Evolutionary conservation across 2,888 invertebrate species (phyloP).

Genomic region (Ernsta delagoae): DNA sequence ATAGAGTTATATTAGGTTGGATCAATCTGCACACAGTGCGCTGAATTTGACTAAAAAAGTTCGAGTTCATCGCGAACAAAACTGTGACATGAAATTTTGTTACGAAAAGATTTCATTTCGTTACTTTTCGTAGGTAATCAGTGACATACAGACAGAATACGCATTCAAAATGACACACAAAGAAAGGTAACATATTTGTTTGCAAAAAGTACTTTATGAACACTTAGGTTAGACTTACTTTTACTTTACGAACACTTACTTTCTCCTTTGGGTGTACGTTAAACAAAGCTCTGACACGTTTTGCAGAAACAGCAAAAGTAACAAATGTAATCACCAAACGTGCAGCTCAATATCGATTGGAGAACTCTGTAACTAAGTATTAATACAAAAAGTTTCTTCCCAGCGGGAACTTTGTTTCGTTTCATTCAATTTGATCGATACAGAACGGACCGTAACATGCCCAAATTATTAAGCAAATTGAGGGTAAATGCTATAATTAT

Average conservation of each 20-base stretch:
- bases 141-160: neutral
- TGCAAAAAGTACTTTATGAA: too few species aligned
- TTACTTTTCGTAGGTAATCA: too few species aligned
- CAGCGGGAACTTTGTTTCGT: conserved; percentile 6
- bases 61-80: too few species aligned
- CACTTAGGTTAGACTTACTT: too few species aligned
- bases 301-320: conserved; percentile 9
- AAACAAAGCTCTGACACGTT: conserved; percentile 9
- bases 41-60: too few species aligned
- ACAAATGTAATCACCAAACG: conserved; percentile 2
- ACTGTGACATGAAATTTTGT: too few species aligned
- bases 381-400: conserved; percentile 33
- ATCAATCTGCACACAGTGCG: too few species aligned
- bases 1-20: too few species aligned
- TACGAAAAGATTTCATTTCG: too few species aligned
- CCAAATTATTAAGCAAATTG: neutral
- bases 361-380: conserved; percentile 27
- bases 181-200: too few species aligned
- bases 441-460: neutral
- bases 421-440: conserved; percentile 28
- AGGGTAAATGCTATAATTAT: neutral
- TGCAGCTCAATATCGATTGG: conserved; percentile 15
- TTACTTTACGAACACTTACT: neutral
- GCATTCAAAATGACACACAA: neutral
- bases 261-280: neutral